Base-by-base conservation (phyloP, 2,888 invertebrate species). In the Pollenia angustigena region DNA sequence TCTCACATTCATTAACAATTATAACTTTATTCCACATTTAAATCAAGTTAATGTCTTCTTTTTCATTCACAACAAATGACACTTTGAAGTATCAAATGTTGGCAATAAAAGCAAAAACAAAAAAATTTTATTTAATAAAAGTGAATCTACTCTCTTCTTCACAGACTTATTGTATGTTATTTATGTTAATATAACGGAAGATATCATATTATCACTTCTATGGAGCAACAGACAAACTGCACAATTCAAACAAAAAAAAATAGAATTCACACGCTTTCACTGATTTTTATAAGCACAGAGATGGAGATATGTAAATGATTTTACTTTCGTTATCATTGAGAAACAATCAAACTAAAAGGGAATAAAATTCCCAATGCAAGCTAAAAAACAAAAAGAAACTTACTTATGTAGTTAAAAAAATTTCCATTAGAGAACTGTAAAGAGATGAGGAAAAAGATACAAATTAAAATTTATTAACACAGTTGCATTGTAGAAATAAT, bases 181-280 rank as follows among this genome's bases (percentile, higher is more conserved):
- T 84, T 68, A 42, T 60, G 66, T 68, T 74, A 74, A 79, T 60
- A 74, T 85, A 85, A 80, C 83, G 83, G 69, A 84, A 81, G 84
- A 68, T 87, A 87, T 87, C 87, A 74, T 62, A 78, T 87, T 74
- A 81, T 78, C 86, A 10, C 14, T 60, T 60, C 42, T 68, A 58
- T 81, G 75, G 46, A 75, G 8, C 60, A 62, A 54, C 62, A 82
- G 75, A 76, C 69, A 69, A 18, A 32, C 14, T 46, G 32, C 64
- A 50, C 78, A 48, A 74, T 66, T 44, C 46, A 64, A 80, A 58
- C 23, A 18, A 23, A 40, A 32, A 56, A 80, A 60, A 48, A 60
- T 52, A 78, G 90, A 92, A 91, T 92, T 92, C 92, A 92, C 92
- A 93, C 92, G 92, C 92, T 92, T 92, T 92, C 92, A 92, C 92